These are phyloP conservation scores for Ctena decussata DNA, from an alignment of 2,888 invertebrate genomes.

Conservation along the genomic window DNA sequence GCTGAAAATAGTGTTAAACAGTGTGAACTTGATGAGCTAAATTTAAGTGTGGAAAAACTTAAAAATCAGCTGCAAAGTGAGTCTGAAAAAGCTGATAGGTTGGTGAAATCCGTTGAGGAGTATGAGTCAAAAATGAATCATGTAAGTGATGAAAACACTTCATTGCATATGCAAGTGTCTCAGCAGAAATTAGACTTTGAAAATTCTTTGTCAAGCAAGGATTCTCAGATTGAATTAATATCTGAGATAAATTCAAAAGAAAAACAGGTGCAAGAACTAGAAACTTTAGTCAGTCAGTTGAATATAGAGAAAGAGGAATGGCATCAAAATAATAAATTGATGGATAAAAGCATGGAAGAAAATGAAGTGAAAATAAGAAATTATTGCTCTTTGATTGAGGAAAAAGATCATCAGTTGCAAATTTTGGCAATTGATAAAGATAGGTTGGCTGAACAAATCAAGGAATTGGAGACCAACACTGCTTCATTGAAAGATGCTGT, in stretches of 20 bases:
- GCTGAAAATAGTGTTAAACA: not conserved
- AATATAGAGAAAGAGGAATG: not conserved
- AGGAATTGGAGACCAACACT: not conserved
- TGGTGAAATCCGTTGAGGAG: not conserved
- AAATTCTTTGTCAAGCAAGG: not conserved
- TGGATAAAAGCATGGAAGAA: not conserved
- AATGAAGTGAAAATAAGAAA: not conserved
- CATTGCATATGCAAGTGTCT: not conserved
- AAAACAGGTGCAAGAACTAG: not conserved
- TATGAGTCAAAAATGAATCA: not conserved
- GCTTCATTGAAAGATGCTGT: not conserved
- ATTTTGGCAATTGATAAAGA: conserved; percentile 15
- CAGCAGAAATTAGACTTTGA: not conserved
- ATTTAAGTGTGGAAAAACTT: not conserved
- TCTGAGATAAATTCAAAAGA: not conserved
- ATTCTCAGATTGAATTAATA: not conserved
- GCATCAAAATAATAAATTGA: not conserved
- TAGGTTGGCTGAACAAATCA: not conserved
- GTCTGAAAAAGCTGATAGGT: not conserved
- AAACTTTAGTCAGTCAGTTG: not conserved
- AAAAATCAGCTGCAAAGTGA: conserved; percentile 1
- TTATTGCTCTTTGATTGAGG: not conserved
- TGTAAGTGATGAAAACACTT: not conserved
- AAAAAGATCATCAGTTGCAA: conserved; percentile 20
- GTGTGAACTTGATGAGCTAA: not conserved